Evolutionary conservation across 37 sponge, comb jelly and placozoan genomes (phyloP).

Genomic region (Bolinopsis microptera): DNA sequence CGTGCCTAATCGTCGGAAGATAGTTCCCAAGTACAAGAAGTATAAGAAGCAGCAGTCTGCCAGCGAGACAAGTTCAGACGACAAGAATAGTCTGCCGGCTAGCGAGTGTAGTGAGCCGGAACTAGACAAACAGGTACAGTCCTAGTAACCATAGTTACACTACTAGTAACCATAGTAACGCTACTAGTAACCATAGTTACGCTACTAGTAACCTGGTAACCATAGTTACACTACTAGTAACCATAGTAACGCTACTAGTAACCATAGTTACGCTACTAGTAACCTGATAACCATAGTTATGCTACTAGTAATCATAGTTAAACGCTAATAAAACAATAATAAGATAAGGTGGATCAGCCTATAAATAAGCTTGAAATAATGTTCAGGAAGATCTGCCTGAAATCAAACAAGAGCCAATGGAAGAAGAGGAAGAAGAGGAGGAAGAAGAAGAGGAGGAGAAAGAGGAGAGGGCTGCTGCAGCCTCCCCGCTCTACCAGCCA

Average conservation of each 20-base stretch:
- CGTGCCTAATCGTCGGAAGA: neutral
- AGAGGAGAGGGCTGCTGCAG: neutral
- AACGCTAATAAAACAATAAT: no score
- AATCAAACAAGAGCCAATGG: neutral
- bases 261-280: no score
- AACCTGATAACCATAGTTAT: no score
- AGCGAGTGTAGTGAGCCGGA: neutral
- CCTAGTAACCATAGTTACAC: no score
- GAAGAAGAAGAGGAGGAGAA: conserved; percentile 47
- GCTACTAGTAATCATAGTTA: no score
- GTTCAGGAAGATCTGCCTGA: neutral
- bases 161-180: no score
- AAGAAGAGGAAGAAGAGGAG: conserved; percentile 29
- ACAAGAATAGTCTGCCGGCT: conserved; percentile 12
- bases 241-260: no score
- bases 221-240: no score
- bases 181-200: no score
- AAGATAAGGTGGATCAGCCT: no score
- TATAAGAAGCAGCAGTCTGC: neutral
- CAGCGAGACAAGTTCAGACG: conserved; percentile 8
- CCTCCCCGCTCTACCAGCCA: neutral
- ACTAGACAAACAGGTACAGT: neutral
- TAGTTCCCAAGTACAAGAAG: neutral
- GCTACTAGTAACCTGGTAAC: no score
- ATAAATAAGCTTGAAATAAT: no score